Evolutionary conservation across 2,888 invertebrate genomes (phyloP).

Genomic region (Coelogynopora nodosa): DNA sequence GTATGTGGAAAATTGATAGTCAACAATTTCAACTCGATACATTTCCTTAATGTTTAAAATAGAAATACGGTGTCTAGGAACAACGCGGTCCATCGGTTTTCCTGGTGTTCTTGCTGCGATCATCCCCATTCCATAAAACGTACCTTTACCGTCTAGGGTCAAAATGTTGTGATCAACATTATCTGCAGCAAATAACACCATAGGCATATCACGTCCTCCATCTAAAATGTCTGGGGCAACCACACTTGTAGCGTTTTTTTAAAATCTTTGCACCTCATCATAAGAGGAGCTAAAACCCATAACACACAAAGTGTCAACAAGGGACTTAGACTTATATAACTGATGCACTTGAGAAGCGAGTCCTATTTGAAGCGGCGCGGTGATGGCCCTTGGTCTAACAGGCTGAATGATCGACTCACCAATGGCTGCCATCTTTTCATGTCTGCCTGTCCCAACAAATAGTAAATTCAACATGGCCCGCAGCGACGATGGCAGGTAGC

Average conservation of each 20-base stretch:
- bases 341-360: neutral
- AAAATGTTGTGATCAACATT: conserved; percentile 19
- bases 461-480: neutral
- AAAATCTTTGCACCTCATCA: no score
- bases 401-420: neutral
- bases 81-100: neutral
- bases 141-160: conserved; percentile 4
- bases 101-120: conserved; percentile 17
- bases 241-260: neutral
- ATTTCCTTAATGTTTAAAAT: neutral
- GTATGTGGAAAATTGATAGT: conserved; percentile 14
- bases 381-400: neutral
- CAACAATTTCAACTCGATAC: conserved; percentile 14
- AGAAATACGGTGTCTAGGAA: neutral
- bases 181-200: conserved; percentile 9
- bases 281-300: conserved; percentile 22
- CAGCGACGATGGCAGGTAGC: neutral
- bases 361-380: neutral
- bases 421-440: neutral
- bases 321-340: neutral
- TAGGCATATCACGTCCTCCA: neutral
- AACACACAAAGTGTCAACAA: neutral
- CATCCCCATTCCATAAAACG: conserved; percentile 20
- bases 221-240: neutral
- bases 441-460: neutral